Evolutionary conservation across 1,140 invertebrate genomes (phyloP).

Genomic region (Diachasma alloeum): DNA sequence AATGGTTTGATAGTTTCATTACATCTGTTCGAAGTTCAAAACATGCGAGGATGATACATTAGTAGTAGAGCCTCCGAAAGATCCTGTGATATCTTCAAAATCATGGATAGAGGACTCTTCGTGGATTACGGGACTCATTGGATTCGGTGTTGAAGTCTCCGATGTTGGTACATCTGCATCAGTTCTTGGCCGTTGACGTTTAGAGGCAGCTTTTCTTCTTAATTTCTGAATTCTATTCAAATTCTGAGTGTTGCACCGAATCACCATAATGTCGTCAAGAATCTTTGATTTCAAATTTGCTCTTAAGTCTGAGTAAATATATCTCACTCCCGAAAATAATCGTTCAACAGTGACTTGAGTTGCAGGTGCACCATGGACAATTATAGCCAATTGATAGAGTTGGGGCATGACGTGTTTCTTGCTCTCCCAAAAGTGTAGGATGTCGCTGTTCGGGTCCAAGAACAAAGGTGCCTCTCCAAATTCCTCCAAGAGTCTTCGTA

Average conservation of each 20-base stretch:
- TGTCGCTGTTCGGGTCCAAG: not conserved
- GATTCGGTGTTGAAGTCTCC: no score
- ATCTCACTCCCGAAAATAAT: not conserved
- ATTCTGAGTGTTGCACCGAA: not conserved
- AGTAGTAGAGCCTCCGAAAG: no score
- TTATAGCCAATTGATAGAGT: not conserved
- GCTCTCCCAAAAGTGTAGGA: not conserved
- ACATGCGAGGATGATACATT: no score
- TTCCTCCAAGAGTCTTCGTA: not conserved
- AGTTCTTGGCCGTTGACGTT: no score
- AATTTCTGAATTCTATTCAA: not conserved
- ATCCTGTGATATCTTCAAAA: no score
- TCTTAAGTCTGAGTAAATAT: not conserved
- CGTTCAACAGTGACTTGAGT: conserved; percentile 17
- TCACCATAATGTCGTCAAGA: not conserved
- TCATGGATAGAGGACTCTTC: no score
- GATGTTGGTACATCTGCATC: no score
- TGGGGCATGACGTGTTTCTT: not conserved
- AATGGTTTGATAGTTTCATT: no score
- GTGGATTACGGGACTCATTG: no score
- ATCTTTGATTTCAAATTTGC: not conserved
- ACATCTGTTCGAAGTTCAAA: no score
- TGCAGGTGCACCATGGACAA: not conserved
- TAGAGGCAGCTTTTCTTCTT: no score
- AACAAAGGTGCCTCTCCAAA: not conserved